Evolutionary conservation across 2,113 vertebrate genomes (phyloP).

Genomic region (Ictalurus punctatus): DNA sequence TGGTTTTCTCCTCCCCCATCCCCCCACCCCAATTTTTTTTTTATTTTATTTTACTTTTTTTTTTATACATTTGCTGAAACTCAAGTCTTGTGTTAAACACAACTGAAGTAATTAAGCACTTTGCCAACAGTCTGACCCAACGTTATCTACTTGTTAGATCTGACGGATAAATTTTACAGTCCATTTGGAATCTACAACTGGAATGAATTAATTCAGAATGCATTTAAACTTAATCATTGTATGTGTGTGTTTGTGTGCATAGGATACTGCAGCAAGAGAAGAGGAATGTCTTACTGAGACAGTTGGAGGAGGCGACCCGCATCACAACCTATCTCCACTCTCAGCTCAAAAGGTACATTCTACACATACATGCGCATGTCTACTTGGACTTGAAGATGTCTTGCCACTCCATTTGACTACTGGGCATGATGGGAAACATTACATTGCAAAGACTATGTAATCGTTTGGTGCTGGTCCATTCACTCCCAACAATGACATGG

Average conservation of each 20-base stretch:
- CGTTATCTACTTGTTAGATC: no score
- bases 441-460: neutral
- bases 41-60: neutral
- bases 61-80: neutral
- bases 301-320: slow-evolving; percentile 91
- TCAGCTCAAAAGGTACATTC: slow-evolving; percentile 87
- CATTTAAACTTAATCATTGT: neutral
- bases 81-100: neutral
- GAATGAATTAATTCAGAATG: neutral
- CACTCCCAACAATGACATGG: neutral
- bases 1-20: neutral
- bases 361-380: neutral
- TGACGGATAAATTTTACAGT: no score
- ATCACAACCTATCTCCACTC: slow-evolving; percentile 92
- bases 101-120: neutral
- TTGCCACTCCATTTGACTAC: neutral
- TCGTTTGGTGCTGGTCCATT: neutral
- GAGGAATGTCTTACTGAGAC: slow-evolving; percentile 87
- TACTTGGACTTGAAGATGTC: neutral
- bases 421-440: neutral
- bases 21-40: neutral
- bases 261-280: slow-evolving; percentile 96
- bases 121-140: neutral
- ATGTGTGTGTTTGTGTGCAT: slow-evolving; percentile 33
- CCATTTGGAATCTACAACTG: neutral